Evolutionary conservation across 2,888 invertebrate genomes (phyloP).

Genomic region (Lacanobia wlatinum): DNA sequence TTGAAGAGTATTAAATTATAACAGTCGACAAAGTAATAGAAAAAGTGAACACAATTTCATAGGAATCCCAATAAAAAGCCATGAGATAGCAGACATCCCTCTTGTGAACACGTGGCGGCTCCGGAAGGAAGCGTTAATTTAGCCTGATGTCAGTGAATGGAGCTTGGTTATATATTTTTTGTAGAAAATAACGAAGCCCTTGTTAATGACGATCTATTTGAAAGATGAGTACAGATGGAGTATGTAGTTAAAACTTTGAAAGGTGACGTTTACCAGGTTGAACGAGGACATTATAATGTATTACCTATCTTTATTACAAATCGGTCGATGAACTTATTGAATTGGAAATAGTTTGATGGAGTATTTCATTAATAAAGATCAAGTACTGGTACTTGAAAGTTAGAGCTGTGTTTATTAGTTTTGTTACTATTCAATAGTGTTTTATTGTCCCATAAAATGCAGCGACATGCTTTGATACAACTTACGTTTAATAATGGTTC

Average conservation of each 20-base stretch:
- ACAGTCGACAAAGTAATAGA: conserved; percentile 37
- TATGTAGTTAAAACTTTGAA: conserved; percentile 10
- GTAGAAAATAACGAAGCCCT: conserved; percentile 43
- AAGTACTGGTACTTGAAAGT: conserved; percentile 16
- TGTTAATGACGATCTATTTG: conserved; percentile 40
- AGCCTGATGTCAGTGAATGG: conserved; percentile 72
- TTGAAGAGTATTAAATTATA: conserved; percentile 47
- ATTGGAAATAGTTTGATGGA: conserved; percentile 15
- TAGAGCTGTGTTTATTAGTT: neutral
- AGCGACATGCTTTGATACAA: neutral
- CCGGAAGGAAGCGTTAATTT: conserved; percentile 82
- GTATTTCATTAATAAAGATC: conserved; percentile 27
- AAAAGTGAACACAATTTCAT: conserved; percentile 63
- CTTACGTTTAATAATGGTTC: no score
- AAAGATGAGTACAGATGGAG: conserved; percentile 7
- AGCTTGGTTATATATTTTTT: conserved; percentile 53
- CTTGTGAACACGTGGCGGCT: conserved; percentile 74
- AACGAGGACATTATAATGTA: conserved; percentile 12
- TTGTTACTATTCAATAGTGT: neutral
- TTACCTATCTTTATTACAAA: conserved; percentile 8
- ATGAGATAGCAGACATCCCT: conserved; percentile 65
- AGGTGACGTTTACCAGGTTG: conserved; percentile 17
- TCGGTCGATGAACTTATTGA: conserved; percentile 18
- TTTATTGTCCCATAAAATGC: conserved; percentile 21
- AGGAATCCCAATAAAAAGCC: conserved; percentile 69